These are phyloP conservation scores for Peromyscus aztecus DNA, from an alignment of 2,797 vertebrate species.

Conservation along the genomic window DNA sequence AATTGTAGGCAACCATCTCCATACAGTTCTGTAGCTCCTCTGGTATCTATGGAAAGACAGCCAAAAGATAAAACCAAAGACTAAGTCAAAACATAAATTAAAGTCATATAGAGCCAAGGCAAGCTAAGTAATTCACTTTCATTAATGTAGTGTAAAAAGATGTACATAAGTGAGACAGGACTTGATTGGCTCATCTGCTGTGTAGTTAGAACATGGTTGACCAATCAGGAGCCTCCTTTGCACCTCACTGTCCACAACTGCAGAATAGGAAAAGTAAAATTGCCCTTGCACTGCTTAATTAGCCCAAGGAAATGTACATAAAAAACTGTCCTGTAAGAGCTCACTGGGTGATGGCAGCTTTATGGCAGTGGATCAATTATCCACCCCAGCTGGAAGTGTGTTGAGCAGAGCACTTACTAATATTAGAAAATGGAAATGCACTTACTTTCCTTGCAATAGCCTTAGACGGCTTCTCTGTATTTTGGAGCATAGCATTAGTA, in stretches of 20 bases:
- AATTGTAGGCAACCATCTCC: not conserved
- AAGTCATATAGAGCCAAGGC: not conserved
- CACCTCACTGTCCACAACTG: not conserved
- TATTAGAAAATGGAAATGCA: constrained; percentile 46
- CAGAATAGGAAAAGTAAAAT: constrained; percentile 45
- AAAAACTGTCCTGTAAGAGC: not conserved
- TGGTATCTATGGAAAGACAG: not conserved
- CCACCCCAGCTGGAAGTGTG: not conserved
- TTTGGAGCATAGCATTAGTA: constrained; percentile 34
- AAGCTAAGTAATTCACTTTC: not conserved
- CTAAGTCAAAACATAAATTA: not conserved
- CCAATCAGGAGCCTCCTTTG: not conserved
- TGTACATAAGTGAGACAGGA: rapidly evolving
- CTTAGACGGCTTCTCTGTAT: constrained; percentile 2
- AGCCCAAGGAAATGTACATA: not conserved
- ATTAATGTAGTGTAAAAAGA: not conserved
- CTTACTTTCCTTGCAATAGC: constrained; percentile 48
- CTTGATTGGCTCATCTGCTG: not conserved
- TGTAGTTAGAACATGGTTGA: not conserved
- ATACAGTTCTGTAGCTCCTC: not conserved
- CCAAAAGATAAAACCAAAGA: not conserved
- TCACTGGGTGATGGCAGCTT: not conserved
- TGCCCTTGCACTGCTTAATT: not conserved
- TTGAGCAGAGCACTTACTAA: not conserved
- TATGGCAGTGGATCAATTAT: not conserved